Evolutionary conservation across 2,113 vertebrate species (phyloP), one percentile per base, ranked within the genome.

Genomic region (Aphyosemion australe): DNA sequence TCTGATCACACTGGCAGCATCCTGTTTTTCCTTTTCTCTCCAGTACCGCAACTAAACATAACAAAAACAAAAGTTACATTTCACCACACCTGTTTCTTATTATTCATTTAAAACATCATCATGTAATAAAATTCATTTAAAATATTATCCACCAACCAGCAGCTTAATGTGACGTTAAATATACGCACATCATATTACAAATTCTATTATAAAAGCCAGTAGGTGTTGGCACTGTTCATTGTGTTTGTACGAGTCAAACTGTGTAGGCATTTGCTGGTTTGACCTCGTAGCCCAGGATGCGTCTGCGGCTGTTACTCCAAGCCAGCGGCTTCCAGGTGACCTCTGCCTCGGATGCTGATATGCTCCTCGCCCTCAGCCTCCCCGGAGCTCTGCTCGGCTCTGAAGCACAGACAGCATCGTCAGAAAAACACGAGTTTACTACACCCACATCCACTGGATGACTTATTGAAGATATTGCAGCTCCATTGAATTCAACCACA

Each of bases 271-370:
- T 72, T 71, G 67, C 79, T 9, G 87, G 93, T 93, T 92, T 31
- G 89, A 98, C 97, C 96, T 99, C 95, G 1, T 99, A 98, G 48
- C 96, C 96, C 79, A 96, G 94, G 50, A 98, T 94, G 50, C 94
- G 94, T 84, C 96, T 96, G 87, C 92, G 95, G 52, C 91, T 95
- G 80, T 93, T 95, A 74, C 76, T 94, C 75, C 95, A 95, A 72
- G 89, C 85, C 0, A 96, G 92, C 0, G 94, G 90, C 76, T 93
- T 93, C 97, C 97, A 99, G 72, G 93, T 94, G 55, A 97, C 94
- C 88, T 97, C 95, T 0, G 96, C 86, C 2, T 96, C 95, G 0
- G 95, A 94, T 0, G 96, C 95, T 31, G 96, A 98, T 42, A 98
- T 82, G 42, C 96, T 98, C 80, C 88, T 94, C 42, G 92, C 95